These are phyloP conservation scores for Calyptommatus sinebrachiatus DNA, from an alignment of 2,113 vertebrate genomes.

Conservation along the genomic window DNA sequence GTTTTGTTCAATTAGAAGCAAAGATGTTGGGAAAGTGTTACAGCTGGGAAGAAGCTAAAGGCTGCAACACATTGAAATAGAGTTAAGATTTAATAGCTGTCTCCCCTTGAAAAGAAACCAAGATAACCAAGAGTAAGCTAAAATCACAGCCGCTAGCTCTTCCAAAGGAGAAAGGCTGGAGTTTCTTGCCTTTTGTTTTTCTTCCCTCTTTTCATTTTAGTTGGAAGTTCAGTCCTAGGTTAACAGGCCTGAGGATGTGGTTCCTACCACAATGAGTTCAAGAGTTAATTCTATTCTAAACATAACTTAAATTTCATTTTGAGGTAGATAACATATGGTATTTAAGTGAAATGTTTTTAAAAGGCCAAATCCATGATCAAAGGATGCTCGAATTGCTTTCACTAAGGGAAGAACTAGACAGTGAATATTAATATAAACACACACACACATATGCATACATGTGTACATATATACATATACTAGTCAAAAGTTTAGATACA, in stretches of 20 bases:
- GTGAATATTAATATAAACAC: not conserved
- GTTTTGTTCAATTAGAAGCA: conserved; percentile 67
- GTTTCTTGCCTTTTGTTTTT: conserved; percentile 12
- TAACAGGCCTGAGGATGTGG: conserved; percentile 68
- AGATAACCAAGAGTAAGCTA: conserved; percentile 49
- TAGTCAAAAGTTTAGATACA: no score
- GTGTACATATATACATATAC: no score
- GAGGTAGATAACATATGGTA: conserved; percentile 53
- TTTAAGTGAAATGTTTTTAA: conserved; percentile 44
- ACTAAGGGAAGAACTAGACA: conserved; percentile 36
- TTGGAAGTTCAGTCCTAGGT: conserved; percentile 70
- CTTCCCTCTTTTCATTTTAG: conserved; percentile 20
- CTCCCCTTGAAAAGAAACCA: conserved; percentile 56
- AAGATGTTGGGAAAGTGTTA: conserved; percentile 54
- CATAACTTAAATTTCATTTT: conserved; percentile 61
- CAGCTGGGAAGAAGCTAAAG: conserved; percentile 64
- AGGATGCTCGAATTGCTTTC: conserved; percentile 52
- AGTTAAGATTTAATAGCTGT: conserved; percentile 64
- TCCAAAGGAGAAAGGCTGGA: conserved; percentile 46
- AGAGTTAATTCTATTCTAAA: conserved; percentile 68
- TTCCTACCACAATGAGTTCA: conserved; percentile 60
- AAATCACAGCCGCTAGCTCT: conserved; percentile 53
- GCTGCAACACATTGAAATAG: conserved; percentile 49
- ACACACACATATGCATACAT: no score
- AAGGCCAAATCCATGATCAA: conserved; percentile 47